Conservation (phyloP, 2,113 vertebrate genomes). For the Pachycephala philippinensis region DNA sequence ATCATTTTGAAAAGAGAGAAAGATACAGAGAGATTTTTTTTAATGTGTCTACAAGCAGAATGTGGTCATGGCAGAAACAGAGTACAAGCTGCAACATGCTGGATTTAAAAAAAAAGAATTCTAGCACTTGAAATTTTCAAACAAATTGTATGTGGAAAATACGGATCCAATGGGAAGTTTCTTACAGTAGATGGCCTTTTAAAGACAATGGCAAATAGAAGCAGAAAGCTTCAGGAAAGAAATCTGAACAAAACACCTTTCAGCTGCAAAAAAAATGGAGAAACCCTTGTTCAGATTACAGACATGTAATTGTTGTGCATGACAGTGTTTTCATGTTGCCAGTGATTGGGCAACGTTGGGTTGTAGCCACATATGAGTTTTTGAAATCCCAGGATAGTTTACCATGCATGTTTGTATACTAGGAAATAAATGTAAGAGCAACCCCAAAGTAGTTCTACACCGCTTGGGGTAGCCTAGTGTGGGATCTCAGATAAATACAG, state of each 20-base stretch:
- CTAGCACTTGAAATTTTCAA: background rate
- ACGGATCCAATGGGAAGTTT: background rate
- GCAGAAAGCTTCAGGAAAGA: background rate
- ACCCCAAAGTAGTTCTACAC: background rate
- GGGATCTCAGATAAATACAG: background rate
- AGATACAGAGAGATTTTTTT: background rate
- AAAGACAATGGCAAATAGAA: background rate
- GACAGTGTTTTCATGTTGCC: background rate
- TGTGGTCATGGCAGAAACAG: background rate
- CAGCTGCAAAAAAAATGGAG: background rate
- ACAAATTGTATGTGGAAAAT: background rate
- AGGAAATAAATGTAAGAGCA: background rate
- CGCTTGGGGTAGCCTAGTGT: background rate
- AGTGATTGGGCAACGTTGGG: no score
- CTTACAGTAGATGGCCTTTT: background rate
- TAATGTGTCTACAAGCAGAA: background rate
- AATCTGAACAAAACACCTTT: background rate
- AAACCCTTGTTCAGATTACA: background rate
- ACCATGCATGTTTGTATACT: background rate
- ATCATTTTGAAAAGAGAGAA: background rate
- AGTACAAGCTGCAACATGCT: background rate
- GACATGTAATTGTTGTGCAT: background rate
- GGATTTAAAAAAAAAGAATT: background rate
- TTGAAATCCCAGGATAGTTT: background rate
- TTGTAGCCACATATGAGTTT: background rate